Conservation (phyloP, 2,797 vertebrate genomes). For the Ptychadena robeensis region DNA sequence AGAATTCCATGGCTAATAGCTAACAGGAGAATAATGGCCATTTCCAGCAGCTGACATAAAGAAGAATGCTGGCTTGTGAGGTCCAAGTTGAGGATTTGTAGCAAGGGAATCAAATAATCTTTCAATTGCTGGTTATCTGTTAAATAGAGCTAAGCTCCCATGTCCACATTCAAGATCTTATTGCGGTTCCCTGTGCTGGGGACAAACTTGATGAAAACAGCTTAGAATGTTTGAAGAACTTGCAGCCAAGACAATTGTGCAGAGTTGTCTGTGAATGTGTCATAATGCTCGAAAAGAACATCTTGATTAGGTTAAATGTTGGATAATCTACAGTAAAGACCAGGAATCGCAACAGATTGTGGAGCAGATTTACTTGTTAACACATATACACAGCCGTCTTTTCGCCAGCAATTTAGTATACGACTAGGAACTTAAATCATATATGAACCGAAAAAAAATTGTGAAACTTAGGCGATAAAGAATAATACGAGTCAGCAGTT, state of each 20-base stretch:
- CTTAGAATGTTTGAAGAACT: slow-evolving; percentile 27
- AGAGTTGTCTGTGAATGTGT: slow-evolving; percentile 51
- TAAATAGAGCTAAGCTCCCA: slow-evolving; percentile 9
- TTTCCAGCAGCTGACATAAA: neutral
- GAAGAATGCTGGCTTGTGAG: neutral
- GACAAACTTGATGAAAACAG: slow-evolving; percentile 38
- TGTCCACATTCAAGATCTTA: slow-evolving; percentile 25
- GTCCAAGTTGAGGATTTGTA: neutral
- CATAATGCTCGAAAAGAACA: slow-evolving; percentile 51
- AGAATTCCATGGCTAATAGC: neutral
- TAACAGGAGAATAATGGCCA: slow-evolving; percentile 1
- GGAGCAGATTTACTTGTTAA: slow-evolving; percentile 58
- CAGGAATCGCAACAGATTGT: slow-evolving; percentile 53
- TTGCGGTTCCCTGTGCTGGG: slow-evolving; percentile 6
- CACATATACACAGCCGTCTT: slow-evolving; percentile 47
- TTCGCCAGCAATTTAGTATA: slow-evolving; percentile 39
- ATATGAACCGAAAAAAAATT: neutral
- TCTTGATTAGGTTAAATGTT: slow-evolving; percentile 59
- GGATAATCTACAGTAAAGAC: slow-evolving; percentile 55
- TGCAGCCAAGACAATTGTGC: slow-evolving; percentile 45
- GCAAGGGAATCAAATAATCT: neutral
- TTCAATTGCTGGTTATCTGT: neutral
- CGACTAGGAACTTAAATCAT: slow-evolving; percentile 8
- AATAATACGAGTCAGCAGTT: neutral
- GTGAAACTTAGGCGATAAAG: neutral